Conservation (phyloP, 2,888 invertebrate genomes). For the Mantis religiosa region DNA sequence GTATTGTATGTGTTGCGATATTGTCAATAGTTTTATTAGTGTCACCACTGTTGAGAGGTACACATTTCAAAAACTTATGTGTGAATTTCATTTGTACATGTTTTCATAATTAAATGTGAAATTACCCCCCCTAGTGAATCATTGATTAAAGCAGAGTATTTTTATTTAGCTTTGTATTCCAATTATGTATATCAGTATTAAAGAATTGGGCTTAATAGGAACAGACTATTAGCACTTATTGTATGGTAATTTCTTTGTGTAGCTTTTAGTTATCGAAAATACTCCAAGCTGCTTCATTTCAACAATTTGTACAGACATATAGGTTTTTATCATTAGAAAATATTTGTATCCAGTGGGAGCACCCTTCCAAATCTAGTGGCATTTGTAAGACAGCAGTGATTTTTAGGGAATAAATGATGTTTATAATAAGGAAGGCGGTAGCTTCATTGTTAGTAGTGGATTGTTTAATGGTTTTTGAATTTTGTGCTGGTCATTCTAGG, state of each 20-base stretch:
- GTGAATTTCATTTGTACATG: neutral
- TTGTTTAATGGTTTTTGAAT: neutral
- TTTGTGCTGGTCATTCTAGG: neutral
- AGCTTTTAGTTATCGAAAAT: neutral
- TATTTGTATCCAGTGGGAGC: neutral
- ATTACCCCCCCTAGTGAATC: neutral
- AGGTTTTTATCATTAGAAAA: neutral
- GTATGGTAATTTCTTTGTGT: neutral
- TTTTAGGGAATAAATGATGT: neutral
- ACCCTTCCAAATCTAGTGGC: neutral
- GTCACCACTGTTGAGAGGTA: neutral
- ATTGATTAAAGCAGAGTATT: neutral
- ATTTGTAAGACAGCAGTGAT: neutral
- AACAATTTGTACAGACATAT: neutral
- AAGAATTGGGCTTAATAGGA: neutral
- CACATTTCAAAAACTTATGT: neutral
- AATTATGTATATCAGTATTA: slow-evolving; percentile 20
- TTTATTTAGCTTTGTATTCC: neutral
- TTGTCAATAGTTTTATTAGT: slow-evolving; percentile 14
- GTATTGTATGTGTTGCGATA: neutral
- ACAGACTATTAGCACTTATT: neutral
- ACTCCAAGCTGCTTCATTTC: neutral
- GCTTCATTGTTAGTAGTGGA: neutral
- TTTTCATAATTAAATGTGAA: neutral
- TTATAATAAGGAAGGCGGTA: neutral